Percentiles rank a stretch among this genome's conserved stretches.
Conservation (phyloP, 2,113 vertebrate species). For the Labeo catla region DNA sequence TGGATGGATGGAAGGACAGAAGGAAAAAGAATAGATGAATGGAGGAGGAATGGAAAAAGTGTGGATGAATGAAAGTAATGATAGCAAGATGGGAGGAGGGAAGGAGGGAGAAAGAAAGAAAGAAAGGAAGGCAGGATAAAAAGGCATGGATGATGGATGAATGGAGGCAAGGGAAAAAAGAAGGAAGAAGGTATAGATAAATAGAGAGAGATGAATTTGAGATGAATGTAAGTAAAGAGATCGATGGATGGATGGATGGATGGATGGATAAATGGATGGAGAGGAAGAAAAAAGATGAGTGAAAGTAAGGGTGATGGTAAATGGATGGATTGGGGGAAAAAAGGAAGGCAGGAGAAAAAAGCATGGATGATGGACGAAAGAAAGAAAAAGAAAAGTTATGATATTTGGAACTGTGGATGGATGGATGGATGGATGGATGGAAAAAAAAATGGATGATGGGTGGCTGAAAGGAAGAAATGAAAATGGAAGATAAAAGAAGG, state of each 20-base stretch:
- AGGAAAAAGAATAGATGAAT: neutral
- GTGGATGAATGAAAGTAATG: neutral
- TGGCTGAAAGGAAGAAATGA: neutral
- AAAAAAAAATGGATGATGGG: neutral
- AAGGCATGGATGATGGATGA: neutral
- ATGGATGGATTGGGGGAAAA: neutral
- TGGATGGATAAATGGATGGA: neutral
- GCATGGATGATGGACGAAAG: neutral
- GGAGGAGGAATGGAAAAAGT: neutral
- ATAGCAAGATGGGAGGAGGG: too few relatives aligned
- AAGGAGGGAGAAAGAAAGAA: slow-evolving; percentile 38
- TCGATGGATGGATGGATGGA: neutral
- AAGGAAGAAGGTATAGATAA: neutral
- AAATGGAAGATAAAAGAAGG: neutral
- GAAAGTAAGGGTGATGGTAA: too few relatives aligned
- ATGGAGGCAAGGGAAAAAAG: too few relatives aligned
- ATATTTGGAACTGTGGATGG: neutral
- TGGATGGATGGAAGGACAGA: too few relatives aligned
- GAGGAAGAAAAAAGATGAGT: too few relatives aligned
- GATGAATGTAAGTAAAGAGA: neutral
- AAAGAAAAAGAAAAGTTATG: neutral
- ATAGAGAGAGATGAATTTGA: too few relatives aligned
- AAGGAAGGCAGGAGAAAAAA: neutral
- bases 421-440: neutral
- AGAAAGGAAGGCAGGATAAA: neutral